These are phyloP conservation scores for Solenodon paradoxus DNA, from an alignment of 2,113 vertebrate genomes.

Conservation along the genomic window DNA sequence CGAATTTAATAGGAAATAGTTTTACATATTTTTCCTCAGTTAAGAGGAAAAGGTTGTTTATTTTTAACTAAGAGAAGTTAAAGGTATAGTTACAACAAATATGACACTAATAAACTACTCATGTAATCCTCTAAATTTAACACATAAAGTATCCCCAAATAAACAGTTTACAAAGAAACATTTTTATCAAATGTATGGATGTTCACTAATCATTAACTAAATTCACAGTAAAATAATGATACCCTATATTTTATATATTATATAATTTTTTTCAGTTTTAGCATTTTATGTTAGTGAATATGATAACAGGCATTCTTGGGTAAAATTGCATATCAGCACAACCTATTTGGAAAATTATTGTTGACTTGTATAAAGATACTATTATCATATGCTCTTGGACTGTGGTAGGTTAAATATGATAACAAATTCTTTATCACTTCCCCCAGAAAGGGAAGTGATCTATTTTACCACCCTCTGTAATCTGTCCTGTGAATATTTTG, in stretches of 20 bases:
- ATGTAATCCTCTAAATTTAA: not conserved
- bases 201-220: not conserved
- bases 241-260: not conserved
- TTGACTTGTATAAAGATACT: not conserved
- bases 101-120: not conserved
- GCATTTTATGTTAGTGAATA: not conserved
- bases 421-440: not conserved
- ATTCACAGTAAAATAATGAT: slow-evolving; percentile 18
- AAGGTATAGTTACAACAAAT: not conserved
- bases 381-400: not conserved
- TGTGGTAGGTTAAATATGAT: not conserved
- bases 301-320: not conserved
- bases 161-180: not conserved
- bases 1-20: not conserved
- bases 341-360: not conserved
- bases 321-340: not conserved
- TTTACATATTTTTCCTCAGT: slow-evolving; percentile 8
- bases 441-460: not conserved
- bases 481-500: not conserved
- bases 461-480: not conserved
- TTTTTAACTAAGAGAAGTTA: slow-evolving; percentile 20
- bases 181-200: not conserved
- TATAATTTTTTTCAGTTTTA: not conserved
- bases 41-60: not conserved
- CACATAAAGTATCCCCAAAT: not conserved